Conservation (phyloP, 1,140 invertebrate genomes). For the Cydia splendana region DNA sequence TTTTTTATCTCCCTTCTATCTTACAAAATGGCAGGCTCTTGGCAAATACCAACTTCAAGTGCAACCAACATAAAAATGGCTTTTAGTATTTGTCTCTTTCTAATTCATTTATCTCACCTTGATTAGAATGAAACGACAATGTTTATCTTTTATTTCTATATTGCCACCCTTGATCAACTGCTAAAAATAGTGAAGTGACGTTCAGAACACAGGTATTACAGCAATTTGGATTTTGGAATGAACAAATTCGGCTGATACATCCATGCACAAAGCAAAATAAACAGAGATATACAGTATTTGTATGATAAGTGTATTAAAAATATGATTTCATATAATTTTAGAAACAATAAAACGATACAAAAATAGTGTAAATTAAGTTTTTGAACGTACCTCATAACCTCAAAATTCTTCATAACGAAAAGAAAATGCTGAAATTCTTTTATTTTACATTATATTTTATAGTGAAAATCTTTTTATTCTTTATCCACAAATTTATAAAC, state of each 20-base stretch:
- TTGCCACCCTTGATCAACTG: slow-evolving; percentile 61
- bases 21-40: slow-evolving; percentile 79
- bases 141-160: slow-evolving; percentile 45
- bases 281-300: not conserved
- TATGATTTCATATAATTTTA: too few species aligned
- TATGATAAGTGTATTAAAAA: not conserved
- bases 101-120: slow-evolving; percentile 34
- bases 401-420: not conserved
- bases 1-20: slow-evolving; percentile 80
- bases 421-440: not conserved
- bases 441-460: too few species aligned
- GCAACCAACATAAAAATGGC: slow-evolving; percentile 61
- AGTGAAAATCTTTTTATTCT: too few species aligned
- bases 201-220: slow-evolving; percentile 37
- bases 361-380: not conserved
- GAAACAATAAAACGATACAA: not conserved
- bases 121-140: slow-evolving; percentile 45
- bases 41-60: slow-evolving; percentile 76
- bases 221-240: not conserved
- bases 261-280: not conserved
- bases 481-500: not conserved
- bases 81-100: slow-evolving; percentile 48
- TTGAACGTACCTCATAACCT: not conserved
- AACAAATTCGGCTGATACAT: not conserved
- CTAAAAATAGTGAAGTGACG: slow-evolving; percentile 57